phyloP scores from a whole-genome alignment of 2,888 invertebrate species.

The Dichetophora obliterata region DNA sequence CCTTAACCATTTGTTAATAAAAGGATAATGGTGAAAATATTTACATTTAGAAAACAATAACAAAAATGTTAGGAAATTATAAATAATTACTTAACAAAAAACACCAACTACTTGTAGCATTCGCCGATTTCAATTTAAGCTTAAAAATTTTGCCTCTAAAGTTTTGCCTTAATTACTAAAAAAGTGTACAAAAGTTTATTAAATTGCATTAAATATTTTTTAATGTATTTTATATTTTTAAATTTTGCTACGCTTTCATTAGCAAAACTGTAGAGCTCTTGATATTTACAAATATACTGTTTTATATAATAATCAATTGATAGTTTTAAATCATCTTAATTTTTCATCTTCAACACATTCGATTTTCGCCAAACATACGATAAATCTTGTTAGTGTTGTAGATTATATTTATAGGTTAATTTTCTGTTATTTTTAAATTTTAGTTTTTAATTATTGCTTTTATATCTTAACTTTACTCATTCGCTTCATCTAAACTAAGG shows the following conservation, averaged over 20 bases:
- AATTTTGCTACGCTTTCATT: conserved; percentile 5
- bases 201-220: not conserved
- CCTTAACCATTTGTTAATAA: too few relatives aligned
- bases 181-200: conserved; percentile 35
- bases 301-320: conserved; percentile 14
- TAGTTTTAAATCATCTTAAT: not conserved
- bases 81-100: not conserved
- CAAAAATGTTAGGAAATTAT: too few relatives aligned
- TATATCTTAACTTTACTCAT: conserved; percentile 16
- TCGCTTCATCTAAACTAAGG: conserved; percentile 5
- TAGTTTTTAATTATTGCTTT: conserved; percentile 26
- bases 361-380: not conserved
- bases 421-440: conserved; percentile 3
- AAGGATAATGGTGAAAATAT: not conserved
- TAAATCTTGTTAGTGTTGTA: not conserved
- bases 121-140: not conserved
- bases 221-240: conserved; percentile 11
- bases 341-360: not conserved
- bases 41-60: not conserved
- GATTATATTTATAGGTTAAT: not conserved
- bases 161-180: not conserved
- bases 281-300: not conserved
- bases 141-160: conserved; percentile 2
- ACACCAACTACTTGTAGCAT: not conserved
- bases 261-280: not conserved